Evolutionary conservation across 2,888 invertebrate genomes (phyloP).

Genomic region (Hyalella azteca): DNA sequence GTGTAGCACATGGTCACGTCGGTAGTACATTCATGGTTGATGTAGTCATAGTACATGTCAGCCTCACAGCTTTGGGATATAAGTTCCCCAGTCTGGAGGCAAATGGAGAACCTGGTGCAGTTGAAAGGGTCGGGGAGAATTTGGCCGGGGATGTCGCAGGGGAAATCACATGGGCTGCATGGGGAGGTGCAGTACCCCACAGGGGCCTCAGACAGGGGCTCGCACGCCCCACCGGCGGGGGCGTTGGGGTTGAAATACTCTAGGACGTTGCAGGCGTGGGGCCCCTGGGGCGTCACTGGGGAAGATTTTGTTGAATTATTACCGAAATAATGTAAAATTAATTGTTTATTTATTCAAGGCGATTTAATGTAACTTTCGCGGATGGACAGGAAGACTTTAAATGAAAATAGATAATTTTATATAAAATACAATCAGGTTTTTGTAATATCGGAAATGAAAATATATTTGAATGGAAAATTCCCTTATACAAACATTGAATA

Average conservation of each 20-base stretch:
- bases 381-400: too few relatives aligned
- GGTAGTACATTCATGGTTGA: neutral
- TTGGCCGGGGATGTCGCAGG: neutral
- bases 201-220: constrained; percentile 8
- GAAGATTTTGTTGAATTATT: too few relatives aligned
- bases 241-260: neutral
- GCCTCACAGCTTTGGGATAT: neutral
- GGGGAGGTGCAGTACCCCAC: constrained; percentile 29
- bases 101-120: constrained; percentile 38
- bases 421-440: too few relatives aligned
- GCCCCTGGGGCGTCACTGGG: neutral
- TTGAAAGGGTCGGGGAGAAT: constrained; percentile 15
- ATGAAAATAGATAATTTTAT: too few relatives aligned
- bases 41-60: constrained; percentile 16
- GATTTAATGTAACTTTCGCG: too few relatives aligned
- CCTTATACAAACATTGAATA: too few relatives aligned
- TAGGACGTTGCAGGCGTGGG: neutral
- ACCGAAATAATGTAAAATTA: too few relatives aligned
- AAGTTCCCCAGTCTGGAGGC: constrained; percentile 22
- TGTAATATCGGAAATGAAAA: too few relatives aligned
- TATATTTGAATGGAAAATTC: too few relatives aligned
- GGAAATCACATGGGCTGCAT: constrained; percentile 19
- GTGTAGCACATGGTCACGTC: constrained; percentile 4
- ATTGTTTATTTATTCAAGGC: too few relatives aligned
- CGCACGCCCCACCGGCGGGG: neutral